A percentile compares a stretch with the other conserved stretches of the same genome.
Conservation (phyloP, 2,888 invertebrate genomes). For the Malthinus flaveolus region DNA sequence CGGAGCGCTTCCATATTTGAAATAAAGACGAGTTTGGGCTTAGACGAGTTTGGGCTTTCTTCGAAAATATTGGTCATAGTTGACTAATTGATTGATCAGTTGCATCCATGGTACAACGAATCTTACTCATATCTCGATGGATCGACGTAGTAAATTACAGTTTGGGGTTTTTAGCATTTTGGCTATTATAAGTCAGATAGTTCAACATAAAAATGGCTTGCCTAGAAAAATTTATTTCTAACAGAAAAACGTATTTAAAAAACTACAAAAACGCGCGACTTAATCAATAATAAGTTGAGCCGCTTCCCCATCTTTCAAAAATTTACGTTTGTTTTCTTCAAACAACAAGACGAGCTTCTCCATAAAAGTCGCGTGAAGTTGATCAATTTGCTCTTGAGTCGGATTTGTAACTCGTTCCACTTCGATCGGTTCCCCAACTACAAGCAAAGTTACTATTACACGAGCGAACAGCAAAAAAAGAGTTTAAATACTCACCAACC, state of each 20-base stretch:
- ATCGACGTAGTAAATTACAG: no score
- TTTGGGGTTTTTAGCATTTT: no score
- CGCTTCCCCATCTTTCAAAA: constrained; percentile 65
- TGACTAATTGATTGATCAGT: no score
- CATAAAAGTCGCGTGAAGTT: constrained; percentile 76
- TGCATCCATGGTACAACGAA: no score
- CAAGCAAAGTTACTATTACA: neutral
- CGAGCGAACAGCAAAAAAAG: neutral
- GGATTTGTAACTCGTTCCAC: constrained; percentile 75
- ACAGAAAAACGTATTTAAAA: neutral
- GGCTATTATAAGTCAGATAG: no score
- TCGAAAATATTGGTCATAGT: no score
- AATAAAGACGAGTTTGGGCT: no score
- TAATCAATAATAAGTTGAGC: constrained; percentile 2
- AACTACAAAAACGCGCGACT: neutral
- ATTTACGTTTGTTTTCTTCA: constrained; percentile 79
- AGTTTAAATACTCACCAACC: constrained; percentile 68
- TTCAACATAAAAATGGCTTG: no score
- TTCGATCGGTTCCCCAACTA: constrained; percentile 86
- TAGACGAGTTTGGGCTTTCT: no score
- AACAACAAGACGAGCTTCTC: constrained; percentile 72
- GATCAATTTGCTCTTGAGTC: constrained; percentile 72
- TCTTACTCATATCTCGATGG: no score
- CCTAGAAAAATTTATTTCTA: no score
- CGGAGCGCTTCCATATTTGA: no score